A percentile compares a stretch with the other conserved stretches of the same genome.
Conservation (phyloP, 2,113 vertebrate species). For the Heterocephalus glaber region DNA sequence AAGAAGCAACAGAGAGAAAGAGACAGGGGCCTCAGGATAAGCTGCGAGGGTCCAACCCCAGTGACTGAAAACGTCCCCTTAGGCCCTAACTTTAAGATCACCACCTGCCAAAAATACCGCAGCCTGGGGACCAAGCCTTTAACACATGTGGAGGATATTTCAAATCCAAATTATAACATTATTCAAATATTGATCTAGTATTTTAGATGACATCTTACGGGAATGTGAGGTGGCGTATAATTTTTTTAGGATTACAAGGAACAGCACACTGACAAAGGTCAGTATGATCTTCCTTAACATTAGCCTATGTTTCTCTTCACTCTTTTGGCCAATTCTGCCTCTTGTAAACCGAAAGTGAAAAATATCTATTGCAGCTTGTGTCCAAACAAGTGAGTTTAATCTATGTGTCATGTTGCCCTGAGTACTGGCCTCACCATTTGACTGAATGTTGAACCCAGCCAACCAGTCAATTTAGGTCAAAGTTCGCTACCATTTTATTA, state of each 20-base stretch:
- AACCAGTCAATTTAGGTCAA: not conserved
- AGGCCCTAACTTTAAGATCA: not conserved
- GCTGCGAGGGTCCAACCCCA: not conserved
- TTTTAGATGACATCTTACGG: not conserved
- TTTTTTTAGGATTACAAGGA: not conserved
- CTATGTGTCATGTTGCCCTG: not conserved
- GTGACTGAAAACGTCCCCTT: not conserved
- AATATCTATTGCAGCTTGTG: not conserved
- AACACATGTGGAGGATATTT: not conserved
- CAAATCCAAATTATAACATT: not conserved
- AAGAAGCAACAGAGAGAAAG: not conserved
- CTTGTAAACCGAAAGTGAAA: not conserved
- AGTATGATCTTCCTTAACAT: not conserved
- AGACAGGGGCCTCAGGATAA: not conserved
- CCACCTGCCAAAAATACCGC: not conserved
- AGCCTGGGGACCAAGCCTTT: not conserved
- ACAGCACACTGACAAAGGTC: not conserved
- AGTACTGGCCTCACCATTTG: not conserved
- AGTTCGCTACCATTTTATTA: not conserved
- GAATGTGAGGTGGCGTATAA: not conserved
- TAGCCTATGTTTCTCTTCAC: not conserved
- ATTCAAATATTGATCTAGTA: not conserved
- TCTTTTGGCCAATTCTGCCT: not conserved
- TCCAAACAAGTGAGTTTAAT: not conserved
- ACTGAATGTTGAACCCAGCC: not conserved